phyloP scores from a whole-genome alignment of 92 coral and sea anemone genomes.

The Plumapathes pennacea region DNA sequence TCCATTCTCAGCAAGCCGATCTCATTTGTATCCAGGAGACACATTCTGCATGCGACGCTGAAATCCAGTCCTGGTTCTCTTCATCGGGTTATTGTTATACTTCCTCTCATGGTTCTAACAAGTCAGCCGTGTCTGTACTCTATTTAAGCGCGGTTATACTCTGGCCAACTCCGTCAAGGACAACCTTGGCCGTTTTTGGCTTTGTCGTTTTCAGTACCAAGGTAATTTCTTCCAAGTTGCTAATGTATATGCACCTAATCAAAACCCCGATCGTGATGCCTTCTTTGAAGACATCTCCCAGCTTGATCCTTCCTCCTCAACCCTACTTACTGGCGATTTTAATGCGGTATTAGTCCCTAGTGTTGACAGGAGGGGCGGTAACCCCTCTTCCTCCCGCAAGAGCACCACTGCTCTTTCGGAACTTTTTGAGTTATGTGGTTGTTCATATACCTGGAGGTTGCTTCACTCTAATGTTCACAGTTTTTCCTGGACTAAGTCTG shows the following conservation, averaged over 20 bases:
- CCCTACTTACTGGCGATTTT: no score
- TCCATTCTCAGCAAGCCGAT: neutral
- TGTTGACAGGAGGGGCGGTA: no score
- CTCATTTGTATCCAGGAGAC: conserved; percentile 1
- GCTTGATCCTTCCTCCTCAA: neutral
- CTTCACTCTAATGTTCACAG: neutral
- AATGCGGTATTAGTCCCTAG: no score
- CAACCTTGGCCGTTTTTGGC: no score
- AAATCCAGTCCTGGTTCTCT: conserved; percentile 3
- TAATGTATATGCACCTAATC: conserved; percentile 1
- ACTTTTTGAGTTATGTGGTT: neutral
- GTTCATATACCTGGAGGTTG: conserved; percentile 24
- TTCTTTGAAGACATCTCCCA: neutral
- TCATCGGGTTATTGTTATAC: neutral
- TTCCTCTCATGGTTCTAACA: neutral
- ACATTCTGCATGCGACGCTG: neutral
- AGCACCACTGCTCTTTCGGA: neutral
- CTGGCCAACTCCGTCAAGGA: no score
- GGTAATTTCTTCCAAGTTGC: neutral
- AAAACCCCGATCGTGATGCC: conserved; percentile 5
- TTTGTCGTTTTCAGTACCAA: no score
- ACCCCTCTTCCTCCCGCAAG: neutral
- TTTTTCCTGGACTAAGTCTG: conserved; percentile 26
- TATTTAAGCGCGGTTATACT: no score
- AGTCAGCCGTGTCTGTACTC: neutral